These are phyloP conservation scores for Chaetodon trifasciatus DNA, from an alignment of 2,797 vertebrate genomes.

Conservation along the genomic window DNA sequence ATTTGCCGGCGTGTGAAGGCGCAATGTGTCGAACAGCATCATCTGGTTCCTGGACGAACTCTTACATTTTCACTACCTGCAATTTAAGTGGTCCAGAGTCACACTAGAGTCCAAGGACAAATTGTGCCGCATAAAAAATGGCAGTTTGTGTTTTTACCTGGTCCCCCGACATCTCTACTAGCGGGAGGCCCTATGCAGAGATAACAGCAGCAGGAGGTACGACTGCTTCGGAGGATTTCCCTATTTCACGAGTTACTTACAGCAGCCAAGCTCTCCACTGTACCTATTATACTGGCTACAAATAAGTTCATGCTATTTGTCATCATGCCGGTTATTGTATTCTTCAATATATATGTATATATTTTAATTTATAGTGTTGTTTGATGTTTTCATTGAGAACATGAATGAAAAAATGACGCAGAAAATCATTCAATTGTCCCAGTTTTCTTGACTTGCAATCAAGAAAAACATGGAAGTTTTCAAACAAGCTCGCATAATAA, in stretches of 20 bases:
- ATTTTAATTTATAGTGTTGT: not conserved
- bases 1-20: constrained; percentile 48
- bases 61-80: no score
- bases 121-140: not conserved
- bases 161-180: not conserved
- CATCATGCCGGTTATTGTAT: not conserved
- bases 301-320: not conserved
- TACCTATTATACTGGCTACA: not conserved
- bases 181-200: not conserved
- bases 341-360: not conserved
- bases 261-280: not conserved
- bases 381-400: not conserved
- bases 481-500: not conserved
- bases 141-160: not conserved
- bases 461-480: not conserved
- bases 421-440: not conserved
- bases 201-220: no score
- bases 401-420: not conserved
- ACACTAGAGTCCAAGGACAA: accelerated
- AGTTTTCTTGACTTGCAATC: not conserved
- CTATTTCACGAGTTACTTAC: not conserved
- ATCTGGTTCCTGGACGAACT: not conserved
- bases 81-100: not conserved
- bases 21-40: not conserved
- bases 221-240: not conserved